These are phyloP conservation scores for Stigmatopora argus DNA, from an alignment of 2,113 vertebrate species.

Conservation along the genomic window DNA sequence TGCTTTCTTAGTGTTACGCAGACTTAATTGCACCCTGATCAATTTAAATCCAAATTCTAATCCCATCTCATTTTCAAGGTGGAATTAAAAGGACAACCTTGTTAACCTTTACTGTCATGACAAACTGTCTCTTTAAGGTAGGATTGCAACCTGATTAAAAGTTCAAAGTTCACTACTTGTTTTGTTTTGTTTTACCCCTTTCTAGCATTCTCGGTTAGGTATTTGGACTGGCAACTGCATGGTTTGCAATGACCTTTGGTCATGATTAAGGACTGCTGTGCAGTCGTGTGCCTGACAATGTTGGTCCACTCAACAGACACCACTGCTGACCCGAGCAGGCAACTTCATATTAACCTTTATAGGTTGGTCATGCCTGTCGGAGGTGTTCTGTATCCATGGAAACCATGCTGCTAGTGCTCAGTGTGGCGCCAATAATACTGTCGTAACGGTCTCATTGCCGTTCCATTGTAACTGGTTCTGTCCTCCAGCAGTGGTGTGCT, in stretches of 20 bases:
- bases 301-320: conserved; percentile 47
- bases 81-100: conserved; percentile 41
- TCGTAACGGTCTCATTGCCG: conserved; percentile 61
- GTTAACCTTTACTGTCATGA: conserved; percentile 42
- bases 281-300: conserved; percentile 50
- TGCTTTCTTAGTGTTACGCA: conserved; percentile 23
- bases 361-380: conserved; percentile 59
- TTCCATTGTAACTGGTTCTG: conserved; percentile 53
- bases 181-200: conserved; percentile 39
- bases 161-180: conserved; percentile 5
- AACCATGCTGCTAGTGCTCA: conserved; percentile 70
- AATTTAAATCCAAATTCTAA: conserved; percentile 46
- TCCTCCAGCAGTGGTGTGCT: conserved; percentile 35
- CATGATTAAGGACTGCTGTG: conserved; percentile 53
- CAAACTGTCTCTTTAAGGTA: conserved; percentile 33
- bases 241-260: conserved; percentile 46
- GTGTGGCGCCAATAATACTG: conserved; percentile 55
- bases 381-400: conserved; percentile 65
- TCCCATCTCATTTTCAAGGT: conserved; percentile 52
- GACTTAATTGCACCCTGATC: conserved; percentile 32
- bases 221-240: conserved; percentile 41
- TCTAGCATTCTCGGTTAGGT: conserved; percentile 30
- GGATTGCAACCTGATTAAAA: conserved; percentile 47
- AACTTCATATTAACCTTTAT: conserved; percentile 75
- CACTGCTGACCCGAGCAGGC: conserved; percentile 56